Base-by-base conservation (phyloP, 2,113 vertebrate genomes). In the Clarias macrocephalus region DNA sequence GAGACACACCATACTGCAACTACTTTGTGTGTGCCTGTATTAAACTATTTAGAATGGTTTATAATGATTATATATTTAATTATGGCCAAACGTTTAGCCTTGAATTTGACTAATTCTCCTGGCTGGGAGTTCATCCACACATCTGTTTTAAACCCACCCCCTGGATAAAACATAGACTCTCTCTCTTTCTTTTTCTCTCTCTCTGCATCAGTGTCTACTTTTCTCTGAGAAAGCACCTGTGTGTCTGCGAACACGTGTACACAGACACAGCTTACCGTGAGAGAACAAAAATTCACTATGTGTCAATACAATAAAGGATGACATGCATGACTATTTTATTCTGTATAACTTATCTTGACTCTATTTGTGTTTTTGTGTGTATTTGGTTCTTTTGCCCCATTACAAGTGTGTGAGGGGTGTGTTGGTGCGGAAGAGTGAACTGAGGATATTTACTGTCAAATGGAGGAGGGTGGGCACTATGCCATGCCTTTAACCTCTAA, bases 401-500 rank as follows among this genome's bases (percentile, higher is more conserved):
- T 90, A 28, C 79, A 89, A 84, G 60, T 83, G 54, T 80, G 83
- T 86, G 60, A 73, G 13, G 79, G 81, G 75, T 48, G 77, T 85
- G 80, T 28, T 90, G 88, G 91, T 92, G 89, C 87, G 80, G 87
- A 90, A 90, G 83, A 88, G 48, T 80, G 88, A 84, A 88, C 90
- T 91, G 77, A 86, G 80, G 80, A 88, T 89, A 91, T 89, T 91
- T 91, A 90, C 62, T 90, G 88, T 88, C 59, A 88, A 86, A 90
- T 85, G 86, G 62, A 85, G 86, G 62, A 85, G 82, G 86, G 86
- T 88, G 82, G 75, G 83, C 62, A 89, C 85, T 48, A 52, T 54
- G 63, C 70, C 90, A 90, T 93, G 89, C 90, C 89, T 94, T 93
- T 94, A 93, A 94, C 94, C 92, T 91, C 80, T 88, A 90, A 89